Evolutionary conservation across 2,888 invertebrate genomes (phyloP).

Genomic region (Adelphocoris suturalis): DNA sequence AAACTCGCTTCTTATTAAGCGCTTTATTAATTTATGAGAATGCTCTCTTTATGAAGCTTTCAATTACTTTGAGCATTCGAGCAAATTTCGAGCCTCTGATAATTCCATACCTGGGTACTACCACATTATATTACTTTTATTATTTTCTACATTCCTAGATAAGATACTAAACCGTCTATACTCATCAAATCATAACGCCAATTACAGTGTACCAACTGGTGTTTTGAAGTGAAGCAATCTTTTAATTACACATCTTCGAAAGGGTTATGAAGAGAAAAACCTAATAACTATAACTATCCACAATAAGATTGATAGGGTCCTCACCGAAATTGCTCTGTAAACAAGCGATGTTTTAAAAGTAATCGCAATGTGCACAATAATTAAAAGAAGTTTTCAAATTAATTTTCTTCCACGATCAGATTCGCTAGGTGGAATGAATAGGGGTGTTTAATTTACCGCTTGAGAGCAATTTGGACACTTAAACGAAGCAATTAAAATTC

Average conservation of each 20-base stretch:
- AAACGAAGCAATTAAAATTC: neutral
- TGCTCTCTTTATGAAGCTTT: neutral
- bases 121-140: too few species aligned
- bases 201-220: neutral
- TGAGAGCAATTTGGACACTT: neutral
- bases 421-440: slow-evolving; percentile 4
- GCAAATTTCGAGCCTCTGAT: too few species aligned
- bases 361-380: slow-evolving; percentile 15
- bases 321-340: slow-evolving; percentile 29
- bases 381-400: neutral
- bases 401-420: slow-evolving; percentile 21
- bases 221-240: neutral
- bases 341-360: neutral
- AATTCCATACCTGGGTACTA: too few species aligned
- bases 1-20: neutral
- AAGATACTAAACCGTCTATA: neutral
- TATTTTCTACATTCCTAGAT: slow-evolving; percentile 2
- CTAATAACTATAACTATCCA: neutral
- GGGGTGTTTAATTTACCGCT: neutral
- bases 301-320: neutral
- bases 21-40: neutral
- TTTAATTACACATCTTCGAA: slow-evolving; percentile 37
- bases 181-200: slow-evolving; percentile 19
- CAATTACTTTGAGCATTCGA: too few species aligned
- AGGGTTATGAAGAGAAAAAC: neutral